Evolutionary conservation across 1,140 invertebrate genomes (phyloP).

Genomic region (Drosophila melanica): DNA sequence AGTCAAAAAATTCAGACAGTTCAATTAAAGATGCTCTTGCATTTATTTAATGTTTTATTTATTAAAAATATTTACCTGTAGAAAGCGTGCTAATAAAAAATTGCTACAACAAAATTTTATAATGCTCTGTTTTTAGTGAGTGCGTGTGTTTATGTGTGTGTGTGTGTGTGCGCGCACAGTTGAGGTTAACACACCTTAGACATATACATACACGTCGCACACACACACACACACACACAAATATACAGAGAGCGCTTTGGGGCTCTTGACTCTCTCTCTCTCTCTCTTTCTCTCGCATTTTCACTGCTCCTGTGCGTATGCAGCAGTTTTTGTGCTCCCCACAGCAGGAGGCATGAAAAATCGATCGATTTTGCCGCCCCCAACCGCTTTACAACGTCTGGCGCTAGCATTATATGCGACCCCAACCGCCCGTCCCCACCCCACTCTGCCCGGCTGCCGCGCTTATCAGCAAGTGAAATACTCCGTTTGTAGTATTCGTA

Average conservation of each 20-base stretch:
- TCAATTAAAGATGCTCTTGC: background rate
- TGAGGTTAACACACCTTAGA: slow-evolving; percentile 84
- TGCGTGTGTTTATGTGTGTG: slow-evolving; percentile 32
- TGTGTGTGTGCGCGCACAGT: slow-evolving; percentile 55
- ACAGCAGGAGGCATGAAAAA: slow-evolving; percentile 59
- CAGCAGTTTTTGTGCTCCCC: slow-evolving; percentile 69
- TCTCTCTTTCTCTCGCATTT: slow-evolving; percentile 5
- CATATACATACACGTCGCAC: slow-evolving; percentile 73
- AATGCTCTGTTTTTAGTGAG: slow-evolving; percentile 14
- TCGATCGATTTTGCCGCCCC: slow-evolving; percentile 63
- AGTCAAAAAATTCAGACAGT: too few species aligned
- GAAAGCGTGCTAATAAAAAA: slow-evolving; percentile 21
- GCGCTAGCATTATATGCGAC: slow-evolving; percentile 58
- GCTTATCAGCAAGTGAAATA: slow-evolving; percentile 71
- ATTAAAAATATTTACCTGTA: slow-evolving; percentile 15
- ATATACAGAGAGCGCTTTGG: slow-evolving; percentile 51
- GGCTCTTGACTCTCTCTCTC: slow-evolving; percentile 29
- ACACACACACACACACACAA: slow-evolving; percentile 29
- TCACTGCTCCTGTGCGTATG: slow-evolving; percentile 71
- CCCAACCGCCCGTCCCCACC: background rate
- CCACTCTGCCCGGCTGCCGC: slow-evolving; percentile 33
- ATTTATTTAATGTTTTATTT: background rate
- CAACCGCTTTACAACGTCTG: slow-evolving; percentile 28
- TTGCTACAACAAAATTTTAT: slow-evolving; percentile 22
- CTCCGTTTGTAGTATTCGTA: slow-evolving; percentile 62